Percentiles rank a stretch among this genome's conserved stretches.
phyloP scores from a whole-genome alignment of 2,888 invertebrate species.

The Pandemis cinnamomeana region DNA sequence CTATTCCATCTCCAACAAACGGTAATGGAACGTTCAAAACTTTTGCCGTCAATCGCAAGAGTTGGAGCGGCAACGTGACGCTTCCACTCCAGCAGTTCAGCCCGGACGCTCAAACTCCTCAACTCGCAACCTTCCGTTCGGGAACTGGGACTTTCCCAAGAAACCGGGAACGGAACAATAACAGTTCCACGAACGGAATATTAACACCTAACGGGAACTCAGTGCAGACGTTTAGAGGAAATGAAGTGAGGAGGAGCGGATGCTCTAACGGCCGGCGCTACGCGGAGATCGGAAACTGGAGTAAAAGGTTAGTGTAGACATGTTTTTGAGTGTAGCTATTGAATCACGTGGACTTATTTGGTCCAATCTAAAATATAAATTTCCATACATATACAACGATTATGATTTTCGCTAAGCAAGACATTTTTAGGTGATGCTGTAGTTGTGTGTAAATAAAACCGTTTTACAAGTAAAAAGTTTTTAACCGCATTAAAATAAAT shows the following conservation, averaged over 20 bases:
- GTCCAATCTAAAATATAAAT: background rate
- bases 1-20: conserved; percentile 74
- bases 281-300: conserved; percentile 86
- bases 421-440: background rate
- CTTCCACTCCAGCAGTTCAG: conserved; percentile 79
- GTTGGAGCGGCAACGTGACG: conserved; percentile 83
- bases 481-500: conserved; percentile 44
- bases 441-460: background rate
- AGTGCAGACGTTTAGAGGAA: conserved; percentile 78
- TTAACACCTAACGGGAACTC: conserved; percentile 83
- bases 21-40: conserved; percentile 80
- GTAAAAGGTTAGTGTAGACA: conserved; percentile 75
- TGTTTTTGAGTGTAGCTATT: conserved; percentile 46
- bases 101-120: conserved; percentile 73
- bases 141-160: conserved; percentile 82
- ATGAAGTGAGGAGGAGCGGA: conserved; percentile 82
- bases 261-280: conserved; percentile 83
- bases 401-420: background rate
- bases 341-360: background rate
- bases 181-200: conserved; percentile 76
- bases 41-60: conserved; percentile 81
- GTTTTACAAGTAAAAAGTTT: conserved; percentile 11
- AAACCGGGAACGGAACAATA: conserved; percentile 80
- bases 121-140: conserved; percentile 79
- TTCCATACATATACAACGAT: too few species aligned